Evolutionary conservation across 2,888 invertebrate species (phyloP).

Genomic region (Muscina levida): DNA sequence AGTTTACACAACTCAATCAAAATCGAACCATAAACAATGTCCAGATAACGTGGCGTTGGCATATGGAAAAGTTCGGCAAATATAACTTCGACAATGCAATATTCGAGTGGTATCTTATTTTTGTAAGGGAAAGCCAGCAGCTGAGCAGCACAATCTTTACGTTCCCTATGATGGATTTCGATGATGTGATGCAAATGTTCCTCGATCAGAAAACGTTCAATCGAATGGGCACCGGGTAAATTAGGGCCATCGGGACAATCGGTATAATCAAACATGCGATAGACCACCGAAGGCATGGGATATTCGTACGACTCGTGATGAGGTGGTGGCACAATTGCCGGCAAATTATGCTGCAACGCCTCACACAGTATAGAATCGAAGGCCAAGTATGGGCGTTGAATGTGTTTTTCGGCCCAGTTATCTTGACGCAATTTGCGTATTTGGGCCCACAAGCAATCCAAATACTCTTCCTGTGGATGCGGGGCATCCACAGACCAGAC

Average conservation of each 20-base stretch:
- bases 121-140: constrained; percentile 95
- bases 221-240: constrained; percentile 97
- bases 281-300: constrained; percentile 96
- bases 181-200: constrained; percentile 97
- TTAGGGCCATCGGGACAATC: constrained; percentile 97
- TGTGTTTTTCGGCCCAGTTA: constrained; percentile 98
- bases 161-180: constrained; percentile 91
- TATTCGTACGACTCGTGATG: constrained; percentile 94
- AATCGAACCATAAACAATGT: constrained; percentile 96
- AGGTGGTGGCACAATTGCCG: constrained; percentile 93
- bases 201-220: constrained; percentile 98
- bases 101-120: constrained; percentile 96
- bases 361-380: constrained; percentile 97
- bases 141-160: constrained; percentile 97
- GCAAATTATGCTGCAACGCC: constrained; percentile 96
- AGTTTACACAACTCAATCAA: constrained; percentile 98
- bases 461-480: constrained; percentile 97
- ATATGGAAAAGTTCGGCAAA: constrained; percentile 96
- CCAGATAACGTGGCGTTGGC: constrained; percentile 92
- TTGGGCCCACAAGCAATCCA: constrained; percentile 98
- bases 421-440: constrained; percentile 94
- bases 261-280: constrained; percentile 98
- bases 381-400: constrained; percentile 95
- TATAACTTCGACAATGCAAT: constrained; percentile 98
- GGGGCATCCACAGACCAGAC: constrained; percentile 97